Conservation (phyloP, 2,113 vertebrate genomes). For the Condylura cristata region DNA sequence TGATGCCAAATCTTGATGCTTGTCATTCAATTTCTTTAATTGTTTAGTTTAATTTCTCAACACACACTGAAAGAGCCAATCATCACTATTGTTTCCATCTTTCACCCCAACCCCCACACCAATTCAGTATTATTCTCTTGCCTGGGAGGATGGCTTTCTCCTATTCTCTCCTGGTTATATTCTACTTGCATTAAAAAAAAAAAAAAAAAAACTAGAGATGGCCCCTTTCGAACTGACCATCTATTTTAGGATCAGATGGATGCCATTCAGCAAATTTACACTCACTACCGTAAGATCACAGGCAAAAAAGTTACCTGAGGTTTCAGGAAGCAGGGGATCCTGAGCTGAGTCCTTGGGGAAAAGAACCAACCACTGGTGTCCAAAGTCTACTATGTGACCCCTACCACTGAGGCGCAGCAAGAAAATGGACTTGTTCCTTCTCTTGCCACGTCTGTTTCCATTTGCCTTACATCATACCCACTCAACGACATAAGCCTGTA, state of each 20-base stretch:
- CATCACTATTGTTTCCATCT: not conserved
- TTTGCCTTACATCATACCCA: not conserved
- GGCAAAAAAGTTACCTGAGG: accelerated
- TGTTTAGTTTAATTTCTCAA: not conserved
- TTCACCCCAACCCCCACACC: not conserved
- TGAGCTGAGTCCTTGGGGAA: not conserved
- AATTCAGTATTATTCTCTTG: not conserved
- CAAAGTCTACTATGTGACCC: not conserved
- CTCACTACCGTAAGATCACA: not conserved
- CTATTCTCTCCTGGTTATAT: not conserved
- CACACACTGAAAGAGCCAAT: not conserved
- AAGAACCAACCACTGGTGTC: not conserved
- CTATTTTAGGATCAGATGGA: not conserved
- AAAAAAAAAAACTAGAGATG: not conserved
- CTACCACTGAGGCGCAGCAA: not conserved
- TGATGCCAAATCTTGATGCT: not conserved
- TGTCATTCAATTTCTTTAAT: not conserved
- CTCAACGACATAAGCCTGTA: not conserved
- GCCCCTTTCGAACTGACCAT: not conserved
- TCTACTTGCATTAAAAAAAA: not conserved
- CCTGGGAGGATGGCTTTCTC: not conserved
- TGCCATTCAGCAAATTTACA: not conserved
- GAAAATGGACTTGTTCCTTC: not conserved
- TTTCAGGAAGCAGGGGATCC: not conserved
- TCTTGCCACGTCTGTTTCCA: not conserved